Base-by-base conservation (phyloP, 2,797 vertebrate species). In the Poeciliopsis infans region DNA sequence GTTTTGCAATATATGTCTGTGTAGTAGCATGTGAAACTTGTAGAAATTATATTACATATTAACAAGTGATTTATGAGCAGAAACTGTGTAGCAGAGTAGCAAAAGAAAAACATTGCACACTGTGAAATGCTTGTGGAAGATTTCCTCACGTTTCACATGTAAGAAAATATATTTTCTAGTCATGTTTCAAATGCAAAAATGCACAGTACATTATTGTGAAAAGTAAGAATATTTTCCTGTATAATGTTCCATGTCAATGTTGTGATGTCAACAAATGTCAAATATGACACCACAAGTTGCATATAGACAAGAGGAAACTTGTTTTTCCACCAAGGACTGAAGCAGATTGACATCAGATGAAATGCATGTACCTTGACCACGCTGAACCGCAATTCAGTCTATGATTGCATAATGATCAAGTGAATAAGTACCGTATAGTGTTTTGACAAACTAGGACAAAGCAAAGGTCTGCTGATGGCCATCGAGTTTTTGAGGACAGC, bases 381-480 rank as follows among this genome's bases (percentile, higher is more conserved):
- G 2, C 39, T 43, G 66, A 69, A 43, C 43, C 45, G 23, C 12
- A 45, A 5, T 70, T 45, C 11, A 33, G 11, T 79, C 53, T 59
- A 7, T 76, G 64, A 80, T 89, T 86, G 70, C 36, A 80, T 85
- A 81, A 85, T 45, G 70, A 76, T 68, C 23, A 7, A 74, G 55
- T 76, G 16, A 82, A 78, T 84, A 86, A 86, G 81, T 39, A 39
- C 36, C 5, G 5, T 49, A 74, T 82, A 89, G 75, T 79, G 46
- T 85, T 88, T 82, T 88, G 78, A 88, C 89, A 87, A 91, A 89
- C 83, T 83, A 79, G 87, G 87, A 92, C 86, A 90, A 88, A 91
- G 85, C 23, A 45, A 70, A 70, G 87, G 92, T 88, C 33, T 46
- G 36, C 84, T 89, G 83, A 86, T 79, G 87, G 83, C 85, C 90